Evolutionary conservation across 2,888 invertebrate species (phyloP), one percentile per base, ranked within the genome.

Genomic region (Morpho achilles): DNA sequence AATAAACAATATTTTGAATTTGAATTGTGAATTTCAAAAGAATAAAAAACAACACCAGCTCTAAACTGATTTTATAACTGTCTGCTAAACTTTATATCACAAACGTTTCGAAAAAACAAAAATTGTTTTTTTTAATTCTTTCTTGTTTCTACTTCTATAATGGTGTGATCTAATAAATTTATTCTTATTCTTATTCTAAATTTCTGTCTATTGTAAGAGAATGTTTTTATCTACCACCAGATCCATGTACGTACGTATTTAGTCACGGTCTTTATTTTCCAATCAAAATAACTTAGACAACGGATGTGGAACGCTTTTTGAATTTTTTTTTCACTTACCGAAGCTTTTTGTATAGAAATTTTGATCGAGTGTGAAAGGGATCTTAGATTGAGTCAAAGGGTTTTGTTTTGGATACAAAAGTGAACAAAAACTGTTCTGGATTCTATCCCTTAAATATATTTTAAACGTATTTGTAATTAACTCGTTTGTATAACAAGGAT

Each of bases 331-430:
- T 41, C 40, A 75, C 70, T 61, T 67, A 70, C 70, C 67, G 56
- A 66, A 60, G 62, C 67, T 76, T 82, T 83, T 82, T 67, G 74
- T 73, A 68, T 64, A 76, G 76, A 82, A 76, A 77, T 82, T 79
- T 84, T 83, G 82, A 87, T 84, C 75, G 79, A 74, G 85, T 88
- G 87, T 89, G 84, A 90, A 88, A 86, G 82, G 86, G 77, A 75
- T 77, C 74, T 77, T 79, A 72, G 82, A 84, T 86, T 85, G 81
- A 83, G 82, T 81, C 80, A 83, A 82, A 77, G 73, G 73, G 68
- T 65, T 69, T 69, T 77, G 63, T 67, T 67, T 80, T 78, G 44
- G 16, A 22, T 53, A 47, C 22, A 40, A 47, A 45, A 77, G 58
- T 43, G 2, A 42, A 32, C 58, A 61, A 58, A 61, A 60, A 16